Evolutionary conservation across 2,113 vertebrate genomes (phyloP), one percentile per base, ranked within the genome.

Genomic region (Trogon melanurus): DNA sequence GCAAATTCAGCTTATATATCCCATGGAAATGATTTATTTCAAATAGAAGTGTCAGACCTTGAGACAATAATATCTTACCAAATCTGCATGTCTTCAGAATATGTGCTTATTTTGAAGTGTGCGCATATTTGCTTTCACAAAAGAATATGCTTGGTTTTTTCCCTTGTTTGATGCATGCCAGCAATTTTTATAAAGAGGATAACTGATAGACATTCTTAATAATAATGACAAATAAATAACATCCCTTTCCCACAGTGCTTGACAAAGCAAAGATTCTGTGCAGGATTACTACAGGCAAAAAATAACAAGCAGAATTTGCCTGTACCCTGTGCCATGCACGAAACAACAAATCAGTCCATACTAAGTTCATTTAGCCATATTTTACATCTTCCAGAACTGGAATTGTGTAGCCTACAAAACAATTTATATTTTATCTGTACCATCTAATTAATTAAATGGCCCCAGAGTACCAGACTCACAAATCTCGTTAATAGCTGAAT

Each of bases 391-490:
- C 94, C 95, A 95, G 93, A 96, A 95, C 95, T 89, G 89, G 96
- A 97, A 97, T 97, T 98, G 97, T 98, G 94, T 97, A 98, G 97
- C 91, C 97, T 97, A 97, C 98, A 97, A 98, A 97, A 97, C 97
- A 97, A 98, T 98, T 98, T 97, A 96, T 98, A 98, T 98, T 98
- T 98, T 98, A 98, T 98, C 98, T 98, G 98, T 97, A 97, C 97
- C 97, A 98, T 98, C 98, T 98, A 98, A 98, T 98, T 98, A 98
- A 98, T 98, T 98, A 98, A 98, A 98, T 98, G 97, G 97, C 97
- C 98, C 97, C 97, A 97, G 97, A 98, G 98, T 98, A 98, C 97
- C 96, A 98, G 97, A 97, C 98, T 98, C 97, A 98, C 98, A 98
- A 98, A 98, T 98, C 98, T 98, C 95, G 96, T 98, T 98, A 98